Conservation (phyloP, 1,140 invertebrate species). For the Calephelis virginiensis region DNA sequence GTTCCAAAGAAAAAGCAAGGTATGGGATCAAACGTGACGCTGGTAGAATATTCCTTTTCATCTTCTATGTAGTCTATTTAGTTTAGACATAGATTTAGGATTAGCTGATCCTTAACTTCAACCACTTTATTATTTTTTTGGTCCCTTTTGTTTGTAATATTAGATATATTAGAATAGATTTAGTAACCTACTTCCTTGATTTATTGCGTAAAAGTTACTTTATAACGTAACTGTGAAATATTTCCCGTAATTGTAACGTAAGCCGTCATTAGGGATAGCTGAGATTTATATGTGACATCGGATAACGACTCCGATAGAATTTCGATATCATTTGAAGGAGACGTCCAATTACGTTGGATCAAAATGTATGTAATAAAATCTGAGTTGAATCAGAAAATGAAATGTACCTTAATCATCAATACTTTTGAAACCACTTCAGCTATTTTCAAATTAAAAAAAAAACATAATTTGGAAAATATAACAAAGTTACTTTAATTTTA, state of each 20-base stretch:
- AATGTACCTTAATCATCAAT: conserved; percentile 9
- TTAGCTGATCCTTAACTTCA: conserved; percentile 50
- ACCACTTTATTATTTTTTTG: conserved; percentile 33
- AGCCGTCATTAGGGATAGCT: conserved; percentile 36
- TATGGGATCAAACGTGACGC: conserved; percentile 77
- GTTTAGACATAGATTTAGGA: conserved; percentile 70
- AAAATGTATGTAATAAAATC: conserved; percentile 23
- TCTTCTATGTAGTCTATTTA: conserved; percentile 70
- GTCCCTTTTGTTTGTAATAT: conserved; percentile 16
- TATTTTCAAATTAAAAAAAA: too few relatives aligned
- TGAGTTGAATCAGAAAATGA: conserved; percentile 11
- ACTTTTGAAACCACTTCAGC: not conserved
- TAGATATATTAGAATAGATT: conserved; percentile 19
- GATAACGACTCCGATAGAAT: conserved; percentile 48
- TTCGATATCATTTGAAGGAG: conserved; percentile 36
- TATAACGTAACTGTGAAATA: conserved; percentile 54
- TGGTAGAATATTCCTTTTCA: conserved; percentile 78
- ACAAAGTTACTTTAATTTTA: too few relatives aligned
- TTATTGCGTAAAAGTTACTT: conserved; percentile 53
- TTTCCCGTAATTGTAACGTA: conserved; percentile 33
- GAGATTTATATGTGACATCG: conserved; percentile 45
- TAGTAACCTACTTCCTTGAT: conserved; percentile 21
- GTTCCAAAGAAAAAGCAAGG: conserved; percentile 79
- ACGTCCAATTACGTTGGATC: conserved; percentile 43
- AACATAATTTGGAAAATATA: too few relatives aligned